phyloP scores from a whole-genome alignment of 2,113 vertebrate genomes.

The Tringa solitaria region DNA sequence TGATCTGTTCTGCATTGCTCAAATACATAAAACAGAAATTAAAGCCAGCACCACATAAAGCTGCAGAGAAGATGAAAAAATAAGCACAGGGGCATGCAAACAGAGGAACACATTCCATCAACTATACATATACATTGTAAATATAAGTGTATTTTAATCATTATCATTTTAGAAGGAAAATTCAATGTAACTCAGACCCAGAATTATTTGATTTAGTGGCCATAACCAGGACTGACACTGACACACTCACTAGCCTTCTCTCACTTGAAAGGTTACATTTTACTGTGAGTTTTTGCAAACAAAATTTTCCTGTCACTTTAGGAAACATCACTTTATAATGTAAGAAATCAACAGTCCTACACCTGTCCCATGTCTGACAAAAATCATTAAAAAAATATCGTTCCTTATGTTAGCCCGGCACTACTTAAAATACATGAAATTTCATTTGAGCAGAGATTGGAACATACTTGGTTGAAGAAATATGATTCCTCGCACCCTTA shows the following conservation, averaged over 20 bases:
- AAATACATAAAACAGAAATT: background rate
- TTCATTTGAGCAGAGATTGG: background rate
- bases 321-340: background rate
- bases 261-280: background rate
- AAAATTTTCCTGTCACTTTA: background rate
- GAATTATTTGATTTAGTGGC: background rate
- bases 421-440: background rate
- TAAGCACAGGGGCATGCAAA: background rate
- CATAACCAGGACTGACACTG: background rate
- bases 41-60: background rate
- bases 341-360: background rate
- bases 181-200: background rate
- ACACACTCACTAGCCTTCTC: background rate
- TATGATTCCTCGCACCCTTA: background rate
- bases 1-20: background rate
- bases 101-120: background rate
- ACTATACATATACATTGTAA: background rate
- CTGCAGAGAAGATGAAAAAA: background rate
- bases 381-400: background rate
- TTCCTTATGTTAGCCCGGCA: background rate
- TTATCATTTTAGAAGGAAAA: background rate
- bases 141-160: background rate
- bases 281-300: background rate
- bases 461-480: background rate
- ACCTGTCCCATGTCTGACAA: background rate